Percentiles rank a stretch among this genome's conserved stretches.
phyloP scores from a whole-genome alignment of 1,140 invertebrate species.

The Euura lappo region DNA sequence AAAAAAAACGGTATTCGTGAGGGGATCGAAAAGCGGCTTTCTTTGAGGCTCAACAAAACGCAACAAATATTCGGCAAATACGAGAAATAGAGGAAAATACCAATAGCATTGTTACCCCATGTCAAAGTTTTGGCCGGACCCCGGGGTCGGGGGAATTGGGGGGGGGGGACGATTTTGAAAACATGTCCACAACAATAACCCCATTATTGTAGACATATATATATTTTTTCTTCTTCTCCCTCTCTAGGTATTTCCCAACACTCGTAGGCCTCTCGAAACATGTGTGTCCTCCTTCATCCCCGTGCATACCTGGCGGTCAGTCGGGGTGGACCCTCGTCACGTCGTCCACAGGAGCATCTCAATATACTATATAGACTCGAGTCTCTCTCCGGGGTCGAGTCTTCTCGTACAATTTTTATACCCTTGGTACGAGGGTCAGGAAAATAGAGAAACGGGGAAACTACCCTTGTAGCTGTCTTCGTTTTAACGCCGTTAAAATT shows the following conservation, averaged over 20 bases:
- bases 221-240: constrained; percentile 31
- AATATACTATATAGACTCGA: constrained; percentile 37
- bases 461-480: neutral
- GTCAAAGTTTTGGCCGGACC: neutral
- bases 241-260: constrained; percentile 24
- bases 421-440: neutral
- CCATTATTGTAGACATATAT: constrained; percentile 54
- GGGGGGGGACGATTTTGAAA: constrained; percentile 47
- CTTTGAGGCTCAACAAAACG: constrained; percentile 43
- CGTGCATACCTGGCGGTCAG: constrained; percentile 48
- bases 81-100: neutral
- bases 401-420: neutral
- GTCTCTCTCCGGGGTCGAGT: constrained; percentile 10
- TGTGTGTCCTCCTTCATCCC: neutral
- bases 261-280: neutral
- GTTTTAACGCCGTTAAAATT: neutral
- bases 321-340: constrained; percentile 55
- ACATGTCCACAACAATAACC: constrained; percentile 60
- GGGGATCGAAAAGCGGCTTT: constrained; percentile 18
- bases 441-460: neutral
- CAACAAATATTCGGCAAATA: constrained; percentile 54
- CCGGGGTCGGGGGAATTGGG: neutral
- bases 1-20: constrained; percentile 9
- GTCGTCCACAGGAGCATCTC: constrained; percentile 50
- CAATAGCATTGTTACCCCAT: neutral